A percentile compares a stretch with the other conserved stretches of the same genome.
phyloP scores from a whole-genome alignment of 2,888 invertebrate species.

The Polydrusus cervinus region DNA sequence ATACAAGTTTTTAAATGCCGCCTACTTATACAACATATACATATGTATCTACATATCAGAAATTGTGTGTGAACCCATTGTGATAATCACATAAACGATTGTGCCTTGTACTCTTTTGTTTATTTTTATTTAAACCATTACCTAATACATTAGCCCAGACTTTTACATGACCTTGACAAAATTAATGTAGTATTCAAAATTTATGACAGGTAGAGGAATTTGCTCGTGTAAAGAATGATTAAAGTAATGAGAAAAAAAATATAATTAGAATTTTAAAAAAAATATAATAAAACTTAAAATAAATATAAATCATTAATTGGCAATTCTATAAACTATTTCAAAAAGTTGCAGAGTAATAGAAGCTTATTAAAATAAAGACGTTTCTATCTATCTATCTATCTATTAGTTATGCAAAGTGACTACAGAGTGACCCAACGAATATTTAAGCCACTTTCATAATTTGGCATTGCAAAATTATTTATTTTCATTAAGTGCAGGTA shows the following conservation, averaged over 20 bases:
- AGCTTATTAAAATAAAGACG: no score
- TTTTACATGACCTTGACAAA: conserved; percentile 4
- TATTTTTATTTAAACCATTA: conserved; percentile 18
- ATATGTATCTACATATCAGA: no score
- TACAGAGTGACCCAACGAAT: no score
- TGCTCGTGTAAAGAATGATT: not conserved
- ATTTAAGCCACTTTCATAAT: no score
- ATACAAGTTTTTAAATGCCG: not conserved
- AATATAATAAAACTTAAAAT: no score
- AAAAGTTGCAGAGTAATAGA: no score
- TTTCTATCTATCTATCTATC: no score
- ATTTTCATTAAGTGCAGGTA: no score
- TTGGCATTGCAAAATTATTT: no score
- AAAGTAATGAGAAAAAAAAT: not conserved
- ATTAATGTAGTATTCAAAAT: conserved; percentile 18
- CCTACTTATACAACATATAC: not conserved
- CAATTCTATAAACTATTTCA: no score
- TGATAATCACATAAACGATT: conserved; percentile 8
- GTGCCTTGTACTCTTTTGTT: conserved; percentile 24
- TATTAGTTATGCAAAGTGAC: no score
- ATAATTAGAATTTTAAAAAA: not conserved
- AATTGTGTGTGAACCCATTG: conserved; percentile 16
- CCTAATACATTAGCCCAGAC: conserved; percentile 22
- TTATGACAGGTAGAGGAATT: not conserved
- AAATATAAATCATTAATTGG: no score